Evolutionary conservation across 2,113 vertebrate species (phyloP).

Genomic region (Axis porcinus): DNA sequence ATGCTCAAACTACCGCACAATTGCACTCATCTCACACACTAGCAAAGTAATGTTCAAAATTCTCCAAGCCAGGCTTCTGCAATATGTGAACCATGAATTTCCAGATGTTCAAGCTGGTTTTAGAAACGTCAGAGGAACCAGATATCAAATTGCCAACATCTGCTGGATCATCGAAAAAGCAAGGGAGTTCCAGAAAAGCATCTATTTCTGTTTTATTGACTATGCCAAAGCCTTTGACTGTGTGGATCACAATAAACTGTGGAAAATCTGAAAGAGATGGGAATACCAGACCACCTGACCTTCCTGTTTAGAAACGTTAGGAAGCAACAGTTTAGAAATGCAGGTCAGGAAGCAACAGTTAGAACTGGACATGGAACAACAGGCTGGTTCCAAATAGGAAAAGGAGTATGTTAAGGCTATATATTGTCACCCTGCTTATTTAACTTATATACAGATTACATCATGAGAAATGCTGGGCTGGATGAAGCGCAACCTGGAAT

Average conservation of each 20-base stretch:
- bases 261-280: not conserved
- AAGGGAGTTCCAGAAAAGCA: not conserved
- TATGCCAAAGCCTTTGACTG: not conserved
- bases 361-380: not conserved
- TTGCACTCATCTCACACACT: not conserved
- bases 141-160: not conserved
- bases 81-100: not conserved
- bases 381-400: not conserved
- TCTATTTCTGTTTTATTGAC: not conserved
- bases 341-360: not conserved
- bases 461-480: not conserved
- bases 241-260: not conserved
- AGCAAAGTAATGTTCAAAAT: not conserved
- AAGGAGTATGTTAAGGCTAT: not conserved
- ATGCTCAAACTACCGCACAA: not conserved
- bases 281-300: not conserved
- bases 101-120: not conserved
- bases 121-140: not conserved
- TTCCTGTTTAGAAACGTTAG: no score
- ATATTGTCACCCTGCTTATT: not conserved
- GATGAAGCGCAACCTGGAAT: not conserved
- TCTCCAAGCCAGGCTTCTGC: not conserved
- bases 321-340: no score
- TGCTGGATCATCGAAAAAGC: rapidly evolving
- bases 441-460: not conserved